A percentile compares a stretch with the other conserved stretches of the same genome.
Evolutionary conservation across 2,797 vertebrate species (phyloP).

Genomic region (Rachycentron canadum): DNA sequence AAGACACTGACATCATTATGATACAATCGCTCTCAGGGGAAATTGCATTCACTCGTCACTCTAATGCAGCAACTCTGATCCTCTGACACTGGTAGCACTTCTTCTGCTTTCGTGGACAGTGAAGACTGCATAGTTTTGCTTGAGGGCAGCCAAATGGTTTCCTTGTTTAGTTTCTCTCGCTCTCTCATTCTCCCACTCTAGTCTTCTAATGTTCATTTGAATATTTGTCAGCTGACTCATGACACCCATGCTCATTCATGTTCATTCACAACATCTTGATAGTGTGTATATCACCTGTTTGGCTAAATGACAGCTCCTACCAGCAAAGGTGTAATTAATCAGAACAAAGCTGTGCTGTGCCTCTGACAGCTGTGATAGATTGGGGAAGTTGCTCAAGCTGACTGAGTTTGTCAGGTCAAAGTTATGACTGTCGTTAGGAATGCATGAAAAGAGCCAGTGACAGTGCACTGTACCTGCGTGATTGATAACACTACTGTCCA

Average conservation of each 20-base stretch:
- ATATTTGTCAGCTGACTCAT: constrained; percentile 70
- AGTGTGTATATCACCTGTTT: constrained; percentile 61
- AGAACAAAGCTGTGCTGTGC: constrained; percentile 71
- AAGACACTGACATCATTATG: constrained; percentile 75
- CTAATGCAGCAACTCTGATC: constrained; percentile 71
- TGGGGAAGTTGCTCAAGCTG: constrained; percentile 80
- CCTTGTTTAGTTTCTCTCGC: constrained; percentile 56
- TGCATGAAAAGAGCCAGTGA: constrained; percentile 70
- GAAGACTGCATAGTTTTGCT: constrained; percentile 66
- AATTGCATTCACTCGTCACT: constrained; percentile 81
- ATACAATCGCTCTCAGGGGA: constrained; percentile 71
- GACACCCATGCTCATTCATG: constrained; percentile 65
- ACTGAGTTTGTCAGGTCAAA: constrained; percentile 76
- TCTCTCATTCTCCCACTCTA: constrained; percentile 17
- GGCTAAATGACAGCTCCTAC: constrained; percentile 77
- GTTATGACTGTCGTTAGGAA: constrained; percentile 76
- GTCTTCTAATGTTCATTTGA: constrained; percentile 60
- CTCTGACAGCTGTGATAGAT: constrained; percentile 83
- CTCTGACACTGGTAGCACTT: constrained; percentile 72
- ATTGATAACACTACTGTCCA: constrained; percentile 69
- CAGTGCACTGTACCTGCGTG: constrained; percentile 64
- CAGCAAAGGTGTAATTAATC: constrained; percentile 82
- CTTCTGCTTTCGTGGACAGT: constrained; percentile 68
- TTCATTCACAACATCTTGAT: constrained; percentile 69
- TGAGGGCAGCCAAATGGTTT: constrained; percentile 72